Conservation (phyloP, 2,113 vertebrate species). For the Fulmarus glacialis region DNA sequence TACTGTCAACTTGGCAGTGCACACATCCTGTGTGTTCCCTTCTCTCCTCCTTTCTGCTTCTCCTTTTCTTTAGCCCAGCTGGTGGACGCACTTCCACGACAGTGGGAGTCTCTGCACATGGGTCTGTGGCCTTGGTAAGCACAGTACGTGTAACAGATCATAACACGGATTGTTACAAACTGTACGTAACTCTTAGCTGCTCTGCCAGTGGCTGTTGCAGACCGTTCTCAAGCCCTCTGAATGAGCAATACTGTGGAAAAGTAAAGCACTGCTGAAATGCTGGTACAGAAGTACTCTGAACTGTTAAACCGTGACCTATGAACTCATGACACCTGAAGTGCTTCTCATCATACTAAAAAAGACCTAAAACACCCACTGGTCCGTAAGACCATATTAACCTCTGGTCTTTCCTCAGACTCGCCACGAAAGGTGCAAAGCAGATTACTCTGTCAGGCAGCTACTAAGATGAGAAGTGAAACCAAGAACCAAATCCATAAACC, state of each 20-base stretch:
- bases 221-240: not conserved
- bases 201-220: not conserved
- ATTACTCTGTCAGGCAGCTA: not conserved
- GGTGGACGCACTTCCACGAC: rapidly evolving
- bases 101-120: not conserved
- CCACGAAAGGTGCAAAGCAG: not conserved
- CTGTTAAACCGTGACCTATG: not conserved
- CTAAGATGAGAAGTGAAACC: not conserved
- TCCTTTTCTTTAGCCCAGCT: not conserved
- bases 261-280: not conserved
- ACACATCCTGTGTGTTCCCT: not conserved
- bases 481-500: not conserved
- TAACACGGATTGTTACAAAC: not conserved
- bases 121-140: not conserved
- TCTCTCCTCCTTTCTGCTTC: not conserved
- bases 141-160: rapidly evolving
- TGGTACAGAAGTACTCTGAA: not conserved
- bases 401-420: not conserved
- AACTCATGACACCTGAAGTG: not conserved
- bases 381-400: not conserved
- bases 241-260: not conserved
- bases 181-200: rapidly evolving
- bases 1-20: not conserved
- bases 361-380: not conserved
- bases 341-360: not conserved